phyloP scores from a whole-genome alignment of 2,797 vertebrate species.

The Knipowitschia caucasica region DNA sequence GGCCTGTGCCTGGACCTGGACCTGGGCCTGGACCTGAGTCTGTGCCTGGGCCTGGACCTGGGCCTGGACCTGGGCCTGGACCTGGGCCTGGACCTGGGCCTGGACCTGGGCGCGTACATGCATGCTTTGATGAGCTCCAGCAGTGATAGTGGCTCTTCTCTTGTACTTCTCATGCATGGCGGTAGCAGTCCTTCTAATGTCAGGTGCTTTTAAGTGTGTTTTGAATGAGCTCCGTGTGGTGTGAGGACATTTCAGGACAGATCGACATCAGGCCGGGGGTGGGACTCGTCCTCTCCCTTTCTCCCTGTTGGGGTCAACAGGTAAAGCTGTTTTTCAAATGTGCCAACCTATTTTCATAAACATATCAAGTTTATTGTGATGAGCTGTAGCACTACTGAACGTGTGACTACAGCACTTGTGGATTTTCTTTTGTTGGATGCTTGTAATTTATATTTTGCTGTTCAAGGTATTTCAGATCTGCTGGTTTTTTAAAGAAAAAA shows the following conservation, averaged over 20 bases:
- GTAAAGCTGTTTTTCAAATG: conserved; percentile 66
- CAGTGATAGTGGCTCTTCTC: conserved; percentile 36
- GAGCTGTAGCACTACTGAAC: conserved; percentile 64
- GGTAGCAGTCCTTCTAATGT: conserved; percentile 67
- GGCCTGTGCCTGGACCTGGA: no score
- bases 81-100: conserved; percentile 59
- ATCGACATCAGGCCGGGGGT: conserved; percentile 42
- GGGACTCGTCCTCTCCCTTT: conserved; percentile 19
- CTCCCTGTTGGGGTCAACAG: conserved; percentile 54
- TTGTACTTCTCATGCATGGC: conserved; percentile 66
- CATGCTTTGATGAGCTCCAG: conserved; percentile 55
- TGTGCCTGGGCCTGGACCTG: no score
- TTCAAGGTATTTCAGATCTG: conserved; percentile 32
- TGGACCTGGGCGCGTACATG: conserved; percentile 54
- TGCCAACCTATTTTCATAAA: conserved; percentile 79
- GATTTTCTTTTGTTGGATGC: conserved; percentile 52
- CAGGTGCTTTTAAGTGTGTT: conserved; percentile 67
- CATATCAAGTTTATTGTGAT: conserved; percentile 70
- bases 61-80: conserved; percentile 58
- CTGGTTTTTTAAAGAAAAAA: conserved; percentile 54
- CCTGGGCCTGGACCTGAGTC: no score
- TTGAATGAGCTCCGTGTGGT: conserved; percentile 48
- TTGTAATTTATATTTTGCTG: conserved; percentile 60
- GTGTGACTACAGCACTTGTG: conserved; percentile 44
- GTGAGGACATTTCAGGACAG: conserved; percentile 55